phyloP scores from a whole-genome alignment of 2,888 invertebrate genomes.

The Mystacides longicornis region DNA sequence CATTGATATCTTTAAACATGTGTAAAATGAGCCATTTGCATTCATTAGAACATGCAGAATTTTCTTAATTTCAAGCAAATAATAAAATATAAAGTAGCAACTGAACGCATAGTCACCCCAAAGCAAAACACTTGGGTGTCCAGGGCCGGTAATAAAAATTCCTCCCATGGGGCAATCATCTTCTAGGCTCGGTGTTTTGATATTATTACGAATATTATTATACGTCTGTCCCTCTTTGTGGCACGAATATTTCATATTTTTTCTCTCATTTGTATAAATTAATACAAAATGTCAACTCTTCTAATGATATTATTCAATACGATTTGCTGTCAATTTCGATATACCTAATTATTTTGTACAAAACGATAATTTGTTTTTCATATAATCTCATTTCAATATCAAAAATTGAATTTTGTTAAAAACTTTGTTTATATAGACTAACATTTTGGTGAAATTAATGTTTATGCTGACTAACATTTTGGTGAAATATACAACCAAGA shows the following conservation, averaged over 20 bases:
- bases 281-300: constrained; percentile 23
- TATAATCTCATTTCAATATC: too few relatives aligned
- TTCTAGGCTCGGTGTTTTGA: constrained; percentile 8
- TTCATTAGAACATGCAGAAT: too few relatives aligned
- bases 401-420: too few relatives aligned
- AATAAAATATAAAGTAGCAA: not conserved
- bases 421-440: too few relatives aligned
- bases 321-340: not conserved
- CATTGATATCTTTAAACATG: too few relatives aligned
- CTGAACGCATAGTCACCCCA: not conserved
- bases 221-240: not conserved
- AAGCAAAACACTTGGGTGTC: constrained; percentile 21
- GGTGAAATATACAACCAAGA: too few relatives aligned
- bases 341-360: not conserved
- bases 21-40: too few relatives aligned
- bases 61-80: too few relatives aligned
- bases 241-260: not conserved
- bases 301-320: not conserved
- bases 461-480: too few relatives aligned
- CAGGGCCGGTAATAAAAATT: constrained; percentile 23
- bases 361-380: not conserved
- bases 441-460: too few relatives aligned
- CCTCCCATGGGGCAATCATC: constrained; percentile 17
- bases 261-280: constrained; percentile 15
- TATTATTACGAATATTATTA: not conserved